Conservation (phyloP, 2,113 vertebrate genomes). For the Oreochromis tanganicae region DNA sequence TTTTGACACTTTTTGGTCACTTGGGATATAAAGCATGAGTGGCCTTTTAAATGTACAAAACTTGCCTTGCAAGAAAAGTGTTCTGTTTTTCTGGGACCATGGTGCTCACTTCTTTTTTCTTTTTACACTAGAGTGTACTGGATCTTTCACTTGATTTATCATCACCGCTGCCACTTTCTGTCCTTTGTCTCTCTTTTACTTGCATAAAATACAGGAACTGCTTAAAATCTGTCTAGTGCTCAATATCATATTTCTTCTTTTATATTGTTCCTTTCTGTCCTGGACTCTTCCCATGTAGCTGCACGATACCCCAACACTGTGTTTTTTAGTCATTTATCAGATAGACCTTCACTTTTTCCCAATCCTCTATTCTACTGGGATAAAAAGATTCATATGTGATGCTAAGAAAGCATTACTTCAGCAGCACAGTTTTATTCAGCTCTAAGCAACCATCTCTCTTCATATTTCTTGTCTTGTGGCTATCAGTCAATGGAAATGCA, state of each 20-base stretch:
- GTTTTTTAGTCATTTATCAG: neutral
- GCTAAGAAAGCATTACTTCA: neutral
- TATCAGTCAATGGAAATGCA: constrained; percentile 28
- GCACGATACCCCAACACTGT: neutral
- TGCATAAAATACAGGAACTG: neutral
- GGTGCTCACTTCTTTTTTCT: neutral
- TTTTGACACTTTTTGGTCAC: neutral
- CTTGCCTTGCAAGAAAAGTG: neutral
- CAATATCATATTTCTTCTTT: neutral
- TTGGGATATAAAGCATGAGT: neutral
- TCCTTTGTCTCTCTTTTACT: neutral
- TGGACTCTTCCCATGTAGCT: neutral
- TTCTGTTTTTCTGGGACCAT: neutral
- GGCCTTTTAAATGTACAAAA: neutral
- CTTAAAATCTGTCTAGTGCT: constrained; percentile 12
- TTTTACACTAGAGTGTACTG: neutral
- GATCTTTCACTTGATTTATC: neutral
- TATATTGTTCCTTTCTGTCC: constrained; percentile 5
- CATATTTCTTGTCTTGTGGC: neutral
- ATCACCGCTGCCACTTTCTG: neutral
- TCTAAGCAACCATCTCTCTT: neutral
- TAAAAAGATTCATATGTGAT: neutral
- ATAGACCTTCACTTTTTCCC: neutral
- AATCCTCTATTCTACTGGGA: neutral
- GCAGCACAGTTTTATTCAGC: neutral